These are phyloP conservation scores for Chionodraco myersi DNA, from an alignment of 2,113 vertebrate species.

Conservation along the genomic window DNA sequence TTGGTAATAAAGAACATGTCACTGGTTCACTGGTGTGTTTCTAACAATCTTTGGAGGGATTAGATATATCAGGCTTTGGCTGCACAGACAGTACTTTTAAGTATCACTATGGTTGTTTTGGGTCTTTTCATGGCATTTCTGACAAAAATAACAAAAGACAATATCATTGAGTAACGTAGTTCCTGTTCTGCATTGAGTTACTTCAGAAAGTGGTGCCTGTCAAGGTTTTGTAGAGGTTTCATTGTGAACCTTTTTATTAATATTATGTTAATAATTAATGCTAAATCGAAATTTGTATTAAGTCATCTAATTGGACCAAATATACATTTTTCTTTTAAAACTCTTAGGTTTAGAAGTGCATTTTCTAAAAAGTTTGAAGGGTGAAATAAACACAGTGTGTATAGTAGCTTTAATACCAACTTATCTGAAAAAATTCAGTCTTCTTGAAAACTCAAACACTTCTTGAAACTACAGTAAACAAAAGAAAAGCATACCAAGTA, in stretches of 20 bases:
- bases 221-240: not conserved
- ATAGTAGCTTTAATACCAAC: not conserved
- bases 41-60: not conserved
- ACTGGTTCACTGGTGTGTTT: not conserved
- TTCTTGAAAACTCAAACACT: not conserved
- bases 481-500: not conserved
- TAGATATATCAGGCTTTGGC: not conserved
- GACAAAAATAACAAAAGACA: not conserved
- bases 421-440: too few relatives aligned
- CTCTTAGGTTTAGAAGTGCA: not conserved
- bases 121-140: not conserved
- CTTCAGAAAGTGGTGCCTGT: too few relatives aligned
- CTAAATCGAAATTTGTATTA: not conserved
- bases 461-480: conserved; percentile 12
- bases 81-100: not conserved
- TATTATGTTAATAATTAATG: not conserved
- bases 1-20: not conserved
- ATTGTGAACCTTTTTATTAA: not conserved
- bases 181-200: too few relatives aligned
- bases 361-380: not conserved
- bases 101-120: not conserved
- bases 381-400: not conserved
- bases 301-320: not conserved
- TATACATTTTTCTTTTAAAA: not conserved
- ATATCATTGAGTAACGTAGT: not conserved